Evolutionary conservation across 2,888 invertebrate genomes (phyloP).

Genomic region (Limenitis arthemis): DNA sequence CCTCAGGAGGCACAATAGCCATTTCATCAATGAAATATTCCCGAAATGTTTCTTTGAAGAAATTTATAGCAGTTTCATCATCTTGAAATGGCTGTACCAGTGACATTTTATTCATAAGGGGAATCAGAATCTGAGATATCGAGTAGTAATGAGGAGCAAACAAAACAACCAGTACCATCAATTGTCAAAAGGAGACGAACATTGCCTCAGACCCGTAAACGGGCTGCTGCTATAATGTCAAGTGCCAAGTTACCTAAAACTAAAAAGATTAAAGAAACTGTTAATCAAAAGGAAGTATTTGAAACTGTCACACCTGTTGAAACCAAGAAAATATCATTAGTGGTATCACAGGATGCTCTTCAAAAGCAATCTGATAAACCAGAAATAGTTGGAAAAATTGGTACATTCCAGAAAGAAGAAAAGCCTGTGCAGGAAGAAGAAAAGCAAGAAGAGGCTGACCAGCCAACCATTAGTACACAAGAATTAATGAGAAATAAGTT

Average conservation of each 20-base stretch:
- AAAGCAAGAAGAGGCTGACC: conserved; percentile 33
- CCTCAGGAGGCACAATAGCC: conserved; percentile 31
- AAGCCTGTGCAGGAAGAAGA: conserved; percentile 32
- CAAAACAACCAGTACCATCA: conserved; percentile 32
- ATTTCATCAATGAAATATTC: conserved; percentile 42
- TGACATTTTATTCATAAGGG: conserved; percentile 96
- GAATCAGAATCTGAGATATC: conserved; percentile 62
- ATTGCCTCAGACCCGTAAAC: conserved; percentile 48
- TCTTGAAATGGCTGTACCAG: conserved; percentile 86
- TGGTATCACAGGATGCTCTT: conserved; percentile 53
- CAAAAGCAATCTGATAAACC: conserved; percentile 43
- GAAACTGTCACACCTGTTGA: conserved; percentile 49
- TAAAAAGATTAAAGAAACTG: conserved; percentile 34
- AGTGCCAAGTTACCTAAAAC: conserved; percentile 38
- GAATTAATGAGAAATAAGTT: conserved; percentile 79
- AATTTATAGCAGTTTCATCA: conserved; percentile 41
- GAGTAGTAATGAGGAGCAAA: conserved; percentile 49
- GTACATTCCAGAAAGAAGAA: conserved; percentile 54
- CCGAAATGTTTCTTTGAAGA: conserved; percentile 50
- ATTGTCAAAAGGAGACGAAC: conserved; percentile 51
- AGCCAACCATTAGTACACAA: conserved; percentile 71
- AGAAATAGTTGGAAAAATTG: conserved; percentile 55
- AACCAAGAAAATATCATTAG: conserved; percentile 57
- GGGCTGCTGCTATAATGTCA: conserved; percentile 36
- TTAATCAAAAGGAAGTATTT: conserved; percentile 54